Conservation (phyloP, 2,113 vertebrate genomes). For the Semicossyphus pulcher region DNA sequence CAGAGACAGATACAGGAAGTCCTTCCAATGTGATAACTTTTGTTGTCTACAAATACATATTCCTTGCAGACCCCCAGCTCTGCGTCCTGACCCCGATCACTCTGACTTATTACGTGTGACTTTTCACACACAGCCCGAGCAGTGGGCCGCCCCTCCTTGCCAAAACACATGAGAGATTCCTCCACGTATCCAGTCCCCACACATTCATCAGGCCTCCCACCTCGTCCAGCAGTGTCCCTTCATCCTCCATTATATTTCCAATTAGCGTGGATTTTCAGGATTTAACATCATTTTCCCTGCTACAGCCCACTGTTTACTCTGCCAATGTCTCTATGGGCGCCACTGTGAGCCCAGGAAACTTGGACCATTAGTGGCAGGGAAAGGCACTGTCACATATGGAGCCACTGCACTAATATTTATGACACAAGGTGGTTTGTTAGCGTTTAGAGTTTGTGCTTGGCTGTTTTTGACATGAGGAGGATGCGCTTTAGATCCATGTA, state of each 20-base stretch:
- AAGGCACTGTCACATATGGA: conserved; percentile 13
- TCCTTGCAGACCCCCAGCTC: conserved; percentile 12
- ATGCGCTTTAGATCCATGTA: neutral
- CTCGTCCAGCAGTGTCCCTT: conserved; percentile 77
- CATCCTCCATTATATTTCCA: conserved; percentile 79
- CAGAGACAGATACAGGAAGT: no score
- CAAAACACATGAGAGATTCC: conserved; percentile 54
- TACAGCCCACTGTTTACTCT: conserved; percentile 55
- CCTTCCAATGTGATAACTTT: no score
- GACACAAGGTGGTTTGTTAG: conserved; percentile 29
- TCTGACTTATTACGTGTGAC: conserved; percentile 49
- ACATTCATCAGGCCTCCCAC: conserved; percentile 62
- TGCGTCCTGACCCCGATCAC: conserved; percentile 17
- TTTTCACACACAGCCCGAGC: conserved; percentile 48
- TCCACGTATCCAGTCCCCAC: conserved; percentile 49
- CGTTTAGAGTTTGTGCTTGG: conserved; percentile 15
- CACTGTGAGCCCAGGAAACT: conserved; percentile 36
- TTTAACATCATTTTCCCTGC: conserved; percentile 58
- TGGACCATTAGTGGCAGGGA: conserved; percentile 40
- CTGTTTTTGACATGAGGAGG: conserved; percentile 6
- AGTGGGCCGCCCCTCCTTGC: conserved; percentile 38
- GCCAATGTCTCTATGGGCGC: conserved; percentile 45
- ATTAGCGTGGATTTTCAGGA: conserved; percentile 62
- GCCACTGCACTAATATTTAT: conserved; percentile 35
- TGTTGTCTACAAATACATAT: no score